These are phyloP conservation scores for Catamblyrhynchus diadema DNA, from an alignment of 2,797 vertebrate genomes.

Conservation along the genomic window DNA sequence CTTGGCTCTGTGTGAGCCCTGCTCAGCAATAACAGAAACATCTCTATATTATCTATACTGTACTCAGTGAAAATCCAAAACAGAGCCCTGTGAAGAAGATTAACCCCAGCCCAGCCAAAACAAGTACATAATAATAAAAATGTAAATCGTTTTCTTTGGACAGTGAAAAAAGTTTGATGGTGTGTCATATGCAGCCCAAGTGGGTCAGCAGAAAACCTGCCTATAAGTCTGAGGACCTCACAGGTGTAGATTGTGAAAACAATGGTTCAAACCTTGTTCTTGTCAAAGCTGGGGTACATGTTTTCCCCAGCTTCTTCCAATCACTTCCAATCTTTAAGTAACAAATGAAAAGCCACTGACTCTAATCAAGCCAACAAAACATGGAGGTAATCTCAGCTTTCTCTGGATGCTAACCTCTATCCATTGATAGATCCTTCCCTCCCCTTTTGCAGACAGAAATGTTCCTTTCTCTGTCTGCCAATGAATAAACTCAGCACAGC, in stretches of 20 bases:
- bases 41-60: not conserved
- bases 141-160: not conserved
- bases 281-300: not conserved
- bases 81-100: not conserved
- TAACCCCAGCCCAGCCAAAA: not conserved
- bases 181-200: too few relatives aligned
- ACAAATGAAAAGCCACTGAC: not conserved
- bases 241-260: not conserved
- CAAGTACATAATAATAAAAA: not conserved
- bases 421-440: not conserved
- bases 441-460: not conserved
- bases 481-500: not conserved
- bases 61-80: not conserved
- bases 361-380: not conserved
- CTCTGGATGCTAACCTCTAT: not conserved
- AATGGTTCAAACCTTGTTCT: not conserved
- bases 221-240: rapidly evolving
- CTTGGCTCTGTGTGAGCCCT: not conserved
- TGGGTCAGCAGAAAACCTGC: not conserved
- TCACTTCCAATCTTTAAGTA: not conserved
- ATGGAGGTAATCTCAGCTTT: not conserved
- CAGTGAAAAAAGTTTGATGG: not conserved
- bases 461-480: not conserved
- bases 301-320: not conserved
- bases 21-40: not conserved